Percentiles rank a stretch among this genome's conserved stretches.
phyloP scores from a whole-genome alignment of 2,888 invertebrate genomes.

The Hypena proboscidalis region DNA sequence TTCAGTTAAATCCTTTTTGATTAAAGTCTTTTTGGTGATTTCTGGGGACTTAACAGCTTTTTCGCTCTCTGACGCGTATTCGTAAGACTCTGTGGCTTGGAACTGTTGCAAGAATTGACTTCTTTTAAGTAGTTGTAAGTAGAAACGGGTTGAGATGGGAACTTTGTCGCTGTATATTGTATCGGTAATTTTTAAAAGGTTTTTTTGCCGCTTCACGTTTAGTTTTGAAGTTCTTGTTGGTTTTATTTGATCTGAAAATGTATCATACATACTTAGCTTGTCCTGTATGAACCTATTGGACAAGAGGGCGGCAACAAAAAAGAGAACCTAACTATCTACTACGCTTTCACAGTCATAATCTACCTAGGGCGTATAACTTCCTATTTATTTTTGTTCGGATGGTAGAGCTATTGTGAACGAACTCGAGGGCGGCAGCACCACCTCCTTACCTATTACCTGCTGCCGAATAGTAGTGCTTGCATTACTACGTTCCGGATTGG shows the following conservation, averaged over 20 bases:
- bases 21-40: slow-evolving; percentile 9
- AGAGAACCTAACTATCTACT: too few relatives aligned
- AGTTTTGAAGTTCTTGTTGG: slow-evolving; percentile 51
- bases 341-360: too few relatives aligned
- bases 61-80: slow-evolving; percentile 75
- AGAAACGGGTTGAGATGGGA: slow-evolving; percentile 74
- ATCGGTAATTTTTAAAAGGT: slow-evolving; percentile 68
- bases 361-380: too few relatives aligned
- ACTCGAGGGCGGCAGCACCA: too few relatives aligned
- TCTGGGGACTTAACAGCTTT: slow-evolving; percentile 49
- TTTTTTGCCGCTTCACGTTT: slow-evolving; percentile 62
- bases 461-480: too few relatives aligned
- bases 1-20: slow-evolving; percentile 54
- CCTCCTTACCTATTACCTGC: too few relatives aligned
- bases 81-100: slow-evolving; percentile 64
- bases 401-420: too few relatives aligned
- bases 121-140: slow-evolving; percentile 71
- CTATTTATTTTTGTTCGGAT: too few relatives aligned
- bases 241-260: slow-evolving; percentile 58
- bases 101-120: slow-evolving; percentile 73
- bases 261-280: too few relatives aligned
- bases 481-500: too few relatives aligned
- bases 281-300: too few relatives aligned
- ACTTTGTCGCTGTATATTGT: slow-evolving; percentile 77
- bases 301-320: too few relatives aligned